These are phyloP conservation scores for Campoletis raptor DNA, from an alignment of 2,888 invertebrate species.

Conservation along the genomic window DNA sequence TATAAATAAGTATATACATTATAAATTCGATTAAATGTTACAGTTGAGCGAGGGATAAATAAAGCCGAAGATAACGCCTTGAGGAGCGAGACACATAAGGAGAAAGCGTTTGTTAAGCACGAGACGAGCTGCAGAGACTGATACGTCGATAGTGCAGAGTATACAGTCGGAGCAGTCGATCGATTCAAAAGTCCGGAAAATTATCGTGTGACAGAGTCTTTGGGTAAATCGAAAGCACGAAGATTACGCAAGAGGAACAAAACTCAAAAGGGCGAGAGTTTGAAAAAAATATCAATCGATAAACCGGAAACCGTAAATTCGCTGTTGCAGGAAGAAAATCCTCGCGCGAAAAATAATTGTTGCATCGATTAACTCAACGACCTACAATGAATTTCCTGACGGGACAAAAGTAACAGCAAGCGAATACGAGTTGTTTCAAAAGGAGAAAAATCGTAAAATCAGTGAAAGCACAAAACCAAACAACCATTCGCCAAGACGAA, in stretches of 20 bases:
- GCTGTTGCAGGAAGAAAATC: conserved; percentile 22
- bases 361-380: not conserved
- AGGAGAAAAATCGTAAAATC: conserved; percentile 71
- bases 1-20: too few species aligned
- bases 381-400: not conserved
- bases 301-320: conserved; percentile 12
- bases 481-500: not conserved
- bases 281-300: too few species aligned
- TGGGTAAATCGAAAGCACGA: conserved; percentile 74
- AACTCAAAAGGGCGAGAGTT: conserved; percentile 8
- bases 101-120: conserved; percentile 79
- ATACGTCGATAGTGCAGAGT: conserved; percentile 8
- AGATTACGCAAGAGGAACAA: conserved; percentile 68
- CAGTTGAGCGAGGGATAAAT: conserved; percentile 68
- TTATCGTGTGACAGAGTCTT: conserved; percentile 17
- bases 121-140: conserved; percentile 72
- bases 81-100: conserved; percentile 80
- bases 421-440: conserved; percentile 69
- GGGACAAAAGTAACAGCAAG: conserved; percentile 12
- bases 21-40: conserved; percentile 49
- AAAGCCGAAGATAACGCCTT: conserved; percentile 74
- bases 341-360: conserved; percentile 20
- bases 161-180: conserved; percentile 17
- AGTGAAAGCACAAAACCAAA: conserved; percentile 43
- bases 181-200: conserved; percentile 49